Evolutionary conservation across 92 coral and sea anemone species (phyloP), one percentile per base, ranked within the genome.

Genomic region (Diadumene lineata): DNA sequence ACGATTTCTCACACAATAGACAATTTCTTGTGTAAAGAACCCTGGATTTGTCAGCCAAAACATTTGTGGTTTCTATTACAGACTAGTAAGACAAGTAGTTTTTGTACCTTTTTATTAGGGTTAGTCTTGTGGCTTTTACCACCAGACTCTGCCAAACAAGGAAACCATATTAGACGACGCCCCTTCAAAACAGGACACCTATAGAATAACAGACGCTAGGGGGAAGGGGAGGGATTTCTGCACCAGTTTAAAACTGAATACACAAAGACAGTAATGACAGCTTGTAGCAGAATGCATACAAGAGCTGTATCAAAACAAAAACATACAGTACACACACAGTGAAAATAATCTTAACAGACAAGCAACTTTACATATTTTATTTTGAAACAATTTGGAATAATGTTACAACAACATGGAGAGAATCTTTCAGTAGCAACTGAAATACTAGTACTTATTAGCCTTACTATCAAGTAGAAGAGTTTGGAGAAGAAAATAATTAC

Each of bases 131-230:
- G 97, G 92, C 78, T 75, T 76, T 72, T 73, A 84, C 97, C 97
- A 84, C 87, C 97, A 91, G 90, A 81, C 88, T 87, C 97, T 91
- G 92, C 74, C 96, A 76, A 91, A 81, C 87, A 91, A 91, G 97
- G 87, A 89, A 91, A 91, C 87, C 87, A 81, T 67, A 83, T 91
- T 91, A 91, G 97, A 91, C 66, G 70, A 26, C 82, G 31, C 64
- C 84, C 86, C 64, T 53, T 53, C 53, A 73, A 11, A 31, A 85
- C 80, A 73, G 65, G 60, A 34, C 80, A 72, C 66, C 77, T 72
- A 56, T 23, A 18, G 77, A 72, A 34, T 34, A 55, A 72, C 77
- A 32, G 77, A 56, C 48, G 23, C 64, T 51, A 56, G 34, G 51
- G 23, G 56, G 31, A 50, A 55, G 19, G 60, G 23, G 10, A 4